Evolutionary conservation across 2,797 vertebrate species (phyloP).

Genomic region (Chromobotia macracanthus): DNA sequence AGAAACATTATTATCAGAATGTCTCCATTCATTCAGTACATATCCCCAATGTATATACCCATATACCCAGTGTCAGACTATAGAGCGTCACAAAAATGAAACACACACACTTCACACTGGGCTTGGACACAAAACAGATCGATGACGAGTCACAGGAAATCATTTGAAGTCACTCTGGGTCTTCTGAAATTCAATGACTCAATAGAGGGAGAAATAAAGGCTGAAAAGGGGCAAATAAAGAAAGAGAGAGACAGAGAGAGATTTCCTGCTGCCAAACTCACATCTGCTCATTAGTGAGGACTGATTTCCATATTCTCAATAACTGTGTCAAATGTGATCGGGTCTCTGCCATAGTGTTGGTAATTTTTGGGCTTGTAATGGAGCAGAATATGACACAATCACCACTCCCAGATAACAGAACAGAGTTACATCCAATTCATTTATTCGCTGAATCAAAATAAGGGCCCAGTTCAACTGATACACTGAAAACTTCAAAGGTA

Average conservation of each 20-base stretch:
- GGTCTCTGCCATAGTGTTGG: constrained; percentile 35
- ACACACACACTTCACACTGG: constrained; percentile 14
- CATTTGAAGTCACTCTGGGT: constrained; percentile 52
- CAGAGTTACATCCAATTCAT: constrained; percentile 46
- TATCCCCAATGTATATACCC: background rate
- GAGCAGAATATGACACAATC: constrained; percentile 57
- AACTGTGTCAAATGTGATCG: constrained; percentile 61
- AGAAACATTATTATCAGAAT: background rate
- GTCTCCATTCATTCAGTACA: background rate
- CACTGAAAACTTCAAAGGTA: constrained; percentile 30
- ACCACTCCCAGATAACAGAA: constrained; percentile 47
- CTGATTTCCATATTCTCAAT: constrained; percentile 66
- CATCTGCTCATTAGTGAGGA: constrained; percentile 62
- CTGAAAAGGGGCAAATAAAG: constrained; percentile 21
- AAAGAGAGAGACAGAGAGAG: constrained; percentile 16
- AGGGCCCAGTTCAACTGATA: constrained; percentile 15
- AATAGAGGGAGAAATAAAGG: constrained; percentile 18
- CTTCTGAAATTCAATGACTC: constrained; percentile 56
- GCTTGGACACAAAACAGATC: constrained; percentile 37
- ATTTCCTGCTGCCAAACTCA: constrained; percentile 56
- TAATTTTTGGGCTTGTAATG: constrained; percentile 58
- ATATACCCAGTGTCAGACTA: background rate
- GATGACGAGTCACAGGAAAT: constrained; percentile 48
- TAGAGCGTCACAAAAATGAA: constrained; percentile 6
- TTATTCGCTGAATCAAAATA: constrained; percentile 49